phyloP scores from a whole-genome alignment of 2,888 invertebrate species.

The Thysanoteuthis rhombus region DNA sequence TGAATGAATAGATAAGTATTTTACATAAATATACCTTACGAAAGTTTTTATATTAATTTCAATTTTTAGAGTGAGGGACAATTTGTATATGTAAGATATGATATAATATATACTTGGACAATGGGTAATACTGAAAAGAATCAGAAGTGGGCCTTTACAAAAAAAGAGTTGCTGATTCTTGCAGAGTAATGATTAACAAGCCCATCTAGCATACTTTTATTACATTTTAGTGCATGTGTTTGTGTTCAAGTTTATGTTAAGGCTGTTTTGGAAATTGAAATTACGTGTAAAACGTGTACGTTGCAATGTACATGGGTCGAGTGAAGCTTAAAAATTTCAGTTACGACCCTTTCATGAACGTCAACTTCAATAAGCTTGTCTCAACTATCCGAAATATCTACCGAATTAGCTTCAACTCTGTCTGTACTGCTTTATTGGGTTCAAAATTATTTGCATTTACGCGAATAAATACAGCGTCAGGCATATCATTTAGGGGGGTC shows the following conservation, averaged over 20 bases:
- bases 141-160: no score
- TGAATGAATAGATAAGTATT: no score
- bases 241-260: not conserved
- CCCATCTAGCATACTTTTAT: no score
- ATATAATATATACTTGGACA: no score
- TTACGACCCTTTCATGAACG: not conserved
- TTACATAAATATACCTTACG: no score
- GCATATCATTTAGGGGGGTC: not conserved
- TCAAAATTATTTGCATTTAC: not conserved
- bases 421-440: not conserved
- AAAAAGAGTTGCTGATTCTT: no score
- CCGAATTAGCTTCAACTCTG: not conserved
- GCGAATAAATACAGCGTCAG: not conserved
- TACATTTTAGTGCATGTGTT: not conserved
- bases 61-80: no score
- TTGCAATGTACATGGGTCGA: not conserved
- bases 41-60: no score
- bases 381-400: not conserved
- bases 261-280: not conserved
- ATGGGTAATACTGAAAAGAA: no score
- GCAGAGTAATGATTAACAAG: no score
- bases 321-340: not conserved
- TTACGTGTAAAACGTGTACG: not conserved
- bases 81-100: no score
- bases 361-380: not conserved